Conservation (phyloP, 2,888 invertebrate genomes). For the Celastrina argiolus region DNA sequence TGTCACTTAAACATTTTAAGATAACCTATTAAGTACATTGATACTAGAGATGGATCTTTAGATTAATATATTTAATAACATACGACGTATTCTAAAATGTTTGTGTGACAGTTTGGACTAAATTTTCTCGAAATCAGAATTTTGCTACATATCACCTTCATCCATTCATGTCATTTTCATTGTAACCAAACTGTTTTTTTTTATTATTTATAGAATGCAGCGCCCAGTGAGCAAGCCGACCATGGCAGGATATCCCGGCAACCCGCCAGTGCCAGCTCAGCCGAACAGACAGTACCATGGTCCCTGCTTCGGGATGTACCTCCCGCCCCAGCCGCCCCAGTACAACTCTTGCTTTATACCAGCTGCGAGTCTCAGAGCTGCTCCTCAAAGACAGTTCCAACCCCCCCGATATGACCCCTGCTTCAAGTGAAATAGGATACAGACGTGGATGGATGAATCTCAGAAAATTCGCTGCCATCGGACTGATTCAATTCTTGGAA, state of each 20-base stretch:
- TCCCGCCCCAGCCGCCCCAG: conserved; percentile 37
- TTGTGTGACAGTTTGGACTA: too few relatives aligned
- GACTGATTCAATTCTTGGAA: too few relatives aligned
- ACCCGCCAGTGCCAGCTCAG: conserved; percentile 17
- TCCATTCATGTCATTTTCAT: too few relatives aligned
- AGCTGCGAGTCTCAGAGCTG: conserved; percentile 43
- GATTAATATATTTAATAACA: too few relatives aligned
- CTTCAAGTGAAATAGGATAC: conserved; percentile 30
- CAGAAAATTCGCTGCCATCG: conserved; percentile 6
- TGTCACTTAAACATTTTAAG: too few relatives aligned
- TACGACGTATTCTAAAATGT: too few relatives aligned
- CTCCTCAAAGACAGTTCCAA: conserved; percentile 31
- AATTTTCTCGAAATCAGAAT: too few relatives aligned
- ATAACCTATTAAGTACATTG: too few relatives aligned
- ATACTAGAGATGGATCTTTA: too few relatives aligned
- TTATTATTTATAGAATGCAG: conserved; percentile 53
- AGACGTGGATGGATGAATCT: conserved; percentile 28
- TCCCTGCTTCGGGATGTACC: conserved; percentile 36
- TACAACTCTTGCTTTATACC: conserved; percentile 52
- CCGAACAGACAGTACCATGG: conserved; percentile 25
- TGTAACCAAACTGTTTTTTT: too few relatives aligned
- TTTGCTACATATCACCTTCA: too few relatives aligned
- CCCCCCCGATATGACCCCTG: conserved; percentile 36
- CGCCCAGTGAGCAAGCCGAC: conserved; percentile 45
- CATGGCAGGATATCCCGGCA: conserved; percentile 29